These are phyloP conservation scores for Myrmecophaga tridactyla DNA, from an alignment of 2,113 vertebrate genomes.

Conservation along the genomic window DNA sequence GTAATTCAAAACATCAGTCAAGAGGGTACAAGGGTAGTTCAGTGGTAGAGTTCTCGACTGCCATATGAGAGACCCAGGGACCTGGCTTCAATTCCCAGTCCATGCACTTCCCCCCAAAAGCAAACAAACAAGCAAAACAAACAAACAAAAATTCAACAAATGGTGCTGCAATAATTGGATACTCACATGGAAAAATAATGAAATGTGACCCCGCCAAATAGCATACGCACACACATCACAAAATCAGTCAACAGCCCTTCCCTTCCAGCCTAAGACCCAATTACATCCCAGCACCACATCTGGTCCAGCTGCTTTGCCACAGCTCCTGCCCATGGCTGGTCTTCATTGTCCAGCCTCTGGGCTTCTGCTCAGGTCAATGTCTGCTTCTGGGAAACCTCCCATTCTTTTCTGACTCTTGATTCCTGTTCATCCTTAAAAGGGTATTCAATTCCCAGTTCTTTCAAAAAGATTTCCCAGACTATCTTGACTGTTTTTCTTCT, in stretches of 20 bases:
- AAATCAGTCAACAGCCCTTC: not conserved
- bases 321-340: not conserved
- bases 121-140: no score
- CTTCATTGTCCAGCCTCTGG: not conserved
- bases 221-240: no score
- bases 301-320: not conserved
- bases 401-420: not conserved
- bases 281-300: not conserved
- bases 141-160: no score
- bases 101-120: no score
- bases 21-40: no score
- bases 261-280: not conserved
- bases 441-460: not conserved
- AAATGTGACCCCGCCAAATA: no score
- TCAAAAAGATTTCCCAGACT: not conserved
- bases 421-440: not conserved
- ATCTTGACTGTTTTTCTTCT: not conserved
- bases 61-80: no score
- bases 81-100: no score
- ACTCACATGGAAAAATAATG: no score
- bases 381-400: not conserved
- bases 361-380: not conserved
- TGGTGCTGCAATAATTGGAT: no score
- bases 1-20: not conserved
- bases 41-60: no score